phyloP scores from a whole-genome alignment of 2,888 invertebrate genomes.

The Cephus spinipes region DNA sequence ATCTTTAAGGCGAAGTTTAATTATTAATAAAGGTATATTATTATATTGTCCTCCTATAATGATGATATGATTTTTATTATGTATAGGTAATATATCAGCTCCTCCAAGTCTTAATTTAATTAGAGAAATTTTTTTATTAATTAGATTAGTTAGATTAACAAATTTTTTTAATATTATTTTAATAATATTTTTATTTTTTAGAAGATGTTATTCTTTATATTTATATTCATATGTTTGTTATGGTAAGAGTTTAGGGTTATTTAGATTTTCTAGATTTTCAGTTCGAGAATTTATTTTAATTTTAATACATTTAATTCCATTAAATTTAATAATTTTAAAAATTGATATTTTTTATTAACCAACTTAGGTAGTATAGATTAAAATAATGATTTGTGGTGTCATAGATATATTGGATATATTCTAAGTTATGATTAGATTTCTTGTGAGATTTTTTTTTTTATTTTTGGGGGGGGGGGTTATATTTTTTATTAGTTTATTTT shows the following conservation, averaged over 20 bases:
- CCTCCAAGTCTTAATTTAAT: constrained; percentile 78
- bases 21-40: constrained; percentile 74
- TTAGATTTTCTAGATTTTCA: too few relatives aligned
- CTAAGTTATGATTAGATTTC: constrained; percentile 68
- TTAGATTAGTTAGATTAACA: constrained; percentile 71
- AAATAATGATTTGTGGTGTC: constrained; percentile 19
- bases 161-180: constrained; percentile 70
- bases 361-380: too few relatives aligned
- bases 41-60: constrained; percentile 72
- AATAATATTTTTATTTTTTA: constrained; percentile 72
- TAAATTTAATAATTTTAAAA: constrained; percentile 67
- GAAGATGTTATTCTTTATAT: constrained; percentile 74
- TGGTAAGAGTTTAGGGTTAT: constrained; percentile 60
- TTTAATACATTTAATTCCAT: constrained; percentile 73
- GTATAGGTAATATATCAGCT: constrained; percentile 74
- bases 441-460: constrained; percentile 57
- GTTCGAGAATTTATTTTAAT: constrained; percentile 72
- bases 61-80: constrained; percentile 76
- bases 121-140: constrained; percentile 75
- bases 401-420: neutral
- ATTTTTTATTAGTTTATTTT: constrained; percentile 64
- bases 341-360: constrained; percentile 38
- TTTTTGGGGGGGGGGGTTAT: constrained; percentile 32
- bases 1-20: constrained; percentile 72
- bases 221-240: constrained; percentile 75